A percentile compares a stretch with the other conserved stretches of the same genome.
These are phyloP conservation scores for Zoanthus gigantus DNA, from an alignment of 92 coral and sea anemone species.

Conservation along the genomic window DNA sequence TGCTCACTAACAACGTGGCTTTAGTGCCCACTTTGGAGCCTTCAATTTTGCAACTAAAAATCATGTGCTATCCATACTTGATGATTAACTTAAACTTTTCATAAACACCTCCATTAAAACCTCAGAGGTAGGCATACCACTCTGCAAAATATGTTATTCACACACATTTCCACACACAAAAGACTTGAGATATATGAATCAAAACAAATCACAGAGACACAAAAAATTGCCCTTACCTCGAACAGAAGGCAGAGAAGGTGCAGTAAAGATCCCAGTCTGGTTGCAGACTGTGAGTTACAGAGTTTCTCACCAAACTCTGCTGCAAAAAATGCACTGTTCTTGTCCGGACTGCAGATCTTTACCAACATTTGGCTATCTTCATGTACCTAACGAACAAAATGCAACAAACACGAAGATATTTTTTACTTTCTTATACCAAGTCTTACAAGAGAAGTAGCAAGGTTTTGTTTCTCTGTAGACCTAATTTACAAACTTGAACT, in stretches of 20 bases:
- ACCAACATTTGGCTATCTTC: slow-evolving; percentile 66
- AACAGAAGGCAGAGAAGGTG: slow-evolving; percentile 90
- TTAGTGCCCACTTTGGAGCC: too few relatives aligned
- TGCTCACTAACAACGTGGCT: too few relatives aligned
- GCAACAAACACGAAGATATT: neutral
- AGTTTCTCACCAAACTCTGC: slow-evolving; percentile 72
- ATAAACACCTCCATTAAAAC: too few relatives aligned
- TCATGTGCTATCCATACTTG: too few relatives aligned
- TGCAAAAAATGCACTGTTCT: slow-evolving; percentile 62
- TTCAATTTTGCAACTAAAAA: too few relatives aligned
- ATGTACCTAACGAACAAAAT: slow-evolving; percentile 53
- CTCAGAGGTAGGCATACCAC: too few relatives aligned
- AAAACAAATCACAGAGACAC: neutral
- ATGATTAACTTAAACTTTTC: too few relatives aligned
- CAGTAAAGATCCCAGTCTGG: slow-evolving; percentile 82
- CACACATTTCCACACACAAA: neutral
- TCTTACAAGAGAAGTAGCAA: too few relatives aligned
- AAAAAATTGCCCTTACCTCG: slow-evolving; percentile 67
- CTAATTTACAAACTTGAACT: too few relatives aligned
- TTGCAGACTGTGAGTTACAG: slow-evolving; percentile 76
- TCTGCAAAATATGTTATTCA: too few relatives aligned
- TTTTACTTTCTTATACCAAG: too few relatives aligned
- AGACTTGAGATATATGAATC: neutral
- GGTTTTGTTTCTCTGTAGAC: too few relatives aligned
- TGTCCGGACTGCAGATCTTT: slow-evolving; percentile 69